Percentiles rank a stretch among this genome's conserved stretches.
phyloP scores from a whole-genome alignment of 2,888 invertebrate species.

The Ormyrus pomaceus region DNA sequence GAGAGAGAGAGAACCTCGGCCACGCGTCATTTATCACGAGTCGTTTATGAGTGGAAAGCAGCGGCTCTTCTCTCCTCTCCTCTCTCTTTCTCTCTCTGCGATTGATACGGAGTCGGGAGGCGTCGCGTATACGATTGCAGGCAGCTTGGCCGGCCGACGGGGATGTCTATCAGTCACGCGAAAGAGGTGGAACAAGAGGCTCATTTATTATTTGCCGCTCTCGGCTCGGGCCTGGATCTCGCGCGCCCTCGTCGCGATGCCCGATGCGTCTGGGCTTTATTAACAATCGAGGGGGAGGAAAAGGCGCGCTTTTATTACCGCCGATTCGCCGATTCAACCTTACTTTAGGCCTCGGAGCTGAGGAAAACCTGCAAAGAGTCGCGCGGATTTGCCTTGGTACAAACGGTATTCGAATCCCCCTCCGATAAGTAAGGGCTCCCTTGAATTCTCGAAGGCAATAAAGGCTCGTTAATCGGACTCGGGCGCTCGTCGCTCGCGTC shows the following conservation, averaged over 20 bases:
- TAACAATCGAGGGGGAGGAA: slow-evolving; percentile 13
- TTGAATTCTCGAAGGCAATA: neutral
- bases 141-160: neutral
- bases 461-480: slow-evolving; percentile 18
- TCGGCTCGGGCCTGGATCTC: slow-evolving; percentile 14
- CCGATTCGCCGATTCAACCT: too few relatives aligned
- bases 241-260: slow-evolving; percentile 13
- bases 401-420: neutral
- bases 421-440: slow-evolving; percentile 8
- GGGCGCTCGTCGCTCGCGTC: neutral
- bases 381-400: neutral
- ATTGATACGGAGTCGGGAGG: slow-evolving; percentile 35
- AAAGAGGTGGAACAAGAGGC: slow-evolving; percentile 45
- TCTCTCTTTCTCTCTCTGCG: neutral
- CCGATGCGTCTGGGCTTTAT: slow-evolving; percentile 1
- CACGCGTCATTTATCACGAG: slow-evolving; percentile 73
- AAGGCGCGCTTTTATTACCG: slow-evolving; percentile 30
- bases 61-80: neutral
- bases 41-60: slow-evolving; percentile 64
- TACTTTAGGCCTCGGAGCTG: too few relatives aligned
- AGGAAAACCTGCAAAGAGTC: too few relatives aligned
- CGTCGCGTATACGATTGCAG: slow-evolving; percentile 27
- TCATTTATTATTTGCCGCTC: slow-evolving; percentile 45
- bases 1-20: slow-evolving; percentile 49
- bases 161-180: slow-evolving; percentile 47